These are phyloP conservation scores for Trichopoda pennipes DNA, from an alignment of 2,888 invertebrate genomes.

Conservation along the genomic window DNA sequence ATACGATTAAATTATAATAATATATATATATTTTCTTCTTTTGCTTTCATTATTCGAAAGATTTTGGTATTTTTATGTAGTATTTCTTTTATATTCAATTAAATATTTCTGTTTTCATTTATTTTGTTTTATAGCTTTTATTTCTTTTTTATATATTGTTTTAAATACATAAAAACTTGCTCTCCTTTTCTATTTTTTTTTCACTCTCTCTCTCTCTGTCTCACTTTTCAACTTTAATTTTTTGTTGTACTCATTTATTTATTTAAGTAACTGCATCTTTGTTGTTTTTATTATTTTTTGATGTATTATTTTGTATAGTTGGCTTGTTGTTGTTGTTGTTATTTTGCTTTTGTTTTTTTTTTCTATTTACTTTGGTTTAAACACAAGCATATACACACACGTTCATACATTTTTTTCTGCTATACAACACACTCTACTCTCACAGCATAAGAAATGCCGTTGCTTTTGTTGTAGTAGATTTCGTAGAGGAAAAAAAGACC, in stretches of 20 bases:
- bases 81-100: background rate
- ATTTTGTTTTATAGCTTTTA: slow-evolving; percentile 1
- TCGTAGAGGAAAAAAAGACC: slow-evolving; percentile 24
- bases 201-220: slow-evolving; percentile 17
- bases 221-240: too few species aligned
- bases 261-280: slow-evolving; percentile 63
- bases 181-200: slow-evolving; percentile 31
- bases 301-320: background rate
- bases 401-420: background rate
- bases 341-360: slow-evolving; percentile 34
- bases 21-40: slow-evolving; percentile 1
- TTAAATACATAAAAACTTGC: slow-evolving; percentile 15
- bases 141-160: background rate
- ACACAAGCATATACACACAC: slow-evolving; percentile 9
- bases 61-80: background rate
- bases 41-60: background rate
- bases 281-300: slow-evolving; percentile 32
- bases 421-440: slow-evolving; percentile 9
- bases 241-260: slow-evolving; percentile 33
- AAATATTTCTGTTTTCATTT: slow-evolving; percentile 21
- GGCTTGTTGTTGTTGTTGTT: slow-evolving; percentile 11
- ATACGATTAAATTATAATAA: background rate
- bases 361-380: slow-evolving; percentile 7
- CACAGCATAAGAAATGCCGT: background rate
- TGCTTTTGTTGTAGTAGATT: slow-evolving; percentile 2